Percentiles rank a stretch among this genome's conserved stretches.
These are phyloP conservation scores for Sarcophaga subvicina DNA, from an alignment of 2,888 invertebrate genomes.

Conservation along the genomic window DNA sequence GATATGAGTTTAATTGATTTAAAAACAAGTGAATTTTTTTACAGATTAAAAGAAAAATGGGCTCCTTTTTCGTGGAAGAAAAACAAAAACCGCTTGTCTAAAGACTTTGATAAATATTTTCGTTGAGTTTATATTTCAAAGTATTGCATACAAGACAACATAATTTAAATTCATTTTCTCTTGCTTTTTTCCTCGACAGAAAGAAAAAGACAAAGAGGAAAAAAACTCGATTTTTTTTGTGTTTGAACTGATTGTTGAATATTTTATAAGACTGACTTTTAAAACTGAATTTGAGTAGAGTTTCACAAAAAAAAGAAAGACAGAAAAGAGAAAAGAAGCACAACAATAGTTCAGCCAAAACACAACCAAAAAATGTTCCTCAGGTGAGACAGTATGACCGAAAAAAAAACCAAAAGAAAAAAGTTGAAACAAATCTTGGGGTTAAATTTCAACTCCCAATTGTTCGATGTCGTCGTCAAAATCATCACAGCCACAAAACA, in stretches of 20 bases:
- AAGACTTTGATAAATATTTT: too few species aligned
- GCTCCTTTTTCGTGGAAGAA: too few species aligned
- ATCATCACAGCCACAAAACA: constrained; percentile 48
- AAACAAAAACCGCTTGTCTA: too few species aligned
- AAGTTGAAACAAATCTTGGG: constrained; percentile 29
- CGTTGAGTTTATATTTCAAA: too few species aligned
- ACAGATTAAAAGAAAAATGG: too few species aligned
- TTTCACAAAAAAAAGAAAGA: constrained; percentile 19
- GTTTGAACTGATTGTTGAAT: constrained; percentile 61
- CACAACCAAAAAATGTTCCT: constrained; percentile 22
- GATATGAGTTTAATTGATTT: too few species aligned
- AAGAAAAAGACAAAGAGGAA: too few species aligned
- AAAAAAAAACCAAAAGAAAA: constrained; percentile 26
- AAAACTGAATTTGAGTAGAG: constrained; percentile 53
- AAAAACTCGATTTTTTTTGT: constrained; percentile 16
- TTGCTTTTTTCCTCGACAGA: too few species aligned
- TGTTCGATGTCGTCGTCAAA: constrained; percentile 62
- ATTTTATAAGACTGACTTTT: constrained; percentile 67
- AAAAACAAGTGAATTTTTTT: too few species aligned
- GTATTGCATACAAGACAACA: too few species aligned
- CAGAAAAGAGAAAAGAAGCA: neutral
- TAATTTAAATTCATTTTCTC: too few species aligned
- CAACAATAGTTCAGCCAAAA: constrained; percentile 8
- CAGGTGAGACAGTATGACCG: constrained; percentile 55
- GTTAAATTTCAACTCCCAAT: constrained; percentile 61